Conservation (phyloP, 1,140 invertebrate species). For the Lepidurus couesii region DNA sequence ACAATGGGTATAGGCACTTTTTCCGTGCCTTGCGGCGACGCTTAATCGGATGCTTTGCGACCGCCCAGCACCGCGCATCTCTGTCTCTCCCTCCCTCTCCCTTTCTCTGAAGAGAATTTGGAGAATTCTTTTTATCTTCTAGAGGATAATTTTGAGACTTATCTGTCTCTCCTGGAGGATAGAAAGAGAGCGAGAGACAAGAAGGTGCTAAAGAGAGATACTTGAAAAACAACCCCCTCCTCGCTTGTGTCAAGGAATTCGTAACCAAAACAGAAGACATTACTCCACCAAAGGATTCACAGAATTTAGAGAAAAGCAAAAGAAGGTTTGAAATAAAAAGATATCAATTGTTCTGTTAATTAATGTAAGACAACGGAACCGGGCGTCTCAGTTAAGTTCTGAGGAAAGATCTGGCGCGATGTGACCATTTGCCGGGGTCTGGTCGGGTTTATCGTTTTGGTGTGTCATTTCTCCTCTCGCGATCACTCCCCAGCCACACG, state of each 20-base stretch:
- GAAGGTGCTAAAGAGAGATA: too few species aligned
- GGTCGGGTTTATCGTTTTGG: background rate
- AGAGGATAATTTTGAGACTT: too few species aligned
- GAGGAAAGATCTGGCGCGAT: background rate
- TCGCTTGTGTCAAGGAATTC: too few species aligned
- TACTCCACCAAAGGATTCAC: too few species aligned
- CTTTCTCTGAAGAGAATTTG: background rate
- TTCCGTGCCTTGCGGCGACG: conserved; percentile 12
- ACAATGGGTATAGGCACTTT: conserved; percentile 4
- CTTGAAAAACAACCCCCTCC: too few species aligned
- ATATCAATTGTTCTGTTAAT: background rate
- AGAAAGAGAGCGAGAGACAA: too few species aligned
- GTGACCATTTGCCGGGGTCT: background rate
- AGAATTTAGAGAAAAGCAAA: too few species aligned
- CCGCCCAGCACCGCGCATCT: background rate
- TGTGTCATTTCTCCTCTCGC: background rate
- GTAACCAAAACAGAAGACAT: too few species aligned
- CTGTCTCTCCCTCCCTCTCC: background rate
- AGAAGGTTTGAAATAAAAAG: too few species aligned
- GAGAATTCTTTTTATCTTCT: too few species aligned
- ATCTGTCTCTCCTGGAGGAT: too few species aligned
- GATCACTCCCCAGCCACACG: background rate
- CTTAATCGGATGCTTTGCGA: conserved; percentile 14
- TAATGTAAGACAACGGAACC: background rate
- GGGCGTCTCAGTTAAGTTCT: background rate